phyloP scores from a whole-genome alignment of 2,797 vertebrate genomes.

The Simalia tracyae region DNA sequence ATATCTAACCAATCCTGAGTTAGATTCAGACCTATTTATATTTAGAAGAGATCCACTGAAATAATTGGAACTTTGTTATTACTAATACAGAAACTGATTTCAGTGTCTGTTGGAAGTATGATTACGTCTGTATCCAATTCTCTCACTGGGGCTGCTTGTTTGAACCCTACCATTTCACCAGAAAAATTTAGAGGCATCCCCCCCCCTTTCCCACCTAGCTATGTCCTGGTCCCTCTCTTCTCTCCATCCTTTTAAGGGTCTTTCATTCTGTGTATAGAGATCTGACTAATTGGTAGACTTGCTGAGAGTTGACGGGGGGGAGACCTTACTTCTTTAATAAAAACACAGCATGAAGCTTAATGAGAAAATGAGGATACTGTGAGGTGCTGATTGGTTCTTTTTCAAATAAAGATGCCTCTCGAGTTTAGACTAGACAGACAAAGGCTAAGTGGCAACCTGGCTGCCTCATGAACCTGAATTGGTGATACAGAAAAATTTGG shows the following conservation, averaged over 20 bases:
- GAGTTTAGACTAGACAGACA: conserved; percentile 4
- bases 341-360: conserved; percentile 60
- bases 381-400: conserved; percentile 61
- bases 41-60: background rate
- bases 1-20: background rate
- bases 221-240: background rate
- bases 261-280: background rate
- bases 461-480: conserved; percentile 6
- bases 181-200: background rate
- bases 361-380: conserved; percentile 54
- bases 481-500: conserved; percentile 31
- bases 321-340: conserved; percentile 65
- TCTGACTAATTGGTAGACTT: conserved; percentile 20
- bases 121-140: background rate
- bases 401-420: conserved; percentile 37
- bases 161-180: background rate
- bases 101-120: background rate
- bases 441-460: background rate
- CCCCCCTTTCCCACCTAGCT: background rate
- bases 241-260: background rate
- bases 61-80: background rate
- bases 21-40: background rate
- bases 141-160: background rate
- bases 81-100: background rate
- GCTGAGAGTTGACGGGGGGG: conserved; percentile 40